Base-by-base conservation (phyloP, 2,888 invertebrate genomes). In the Synanthedon formicaeformis region DNA sequence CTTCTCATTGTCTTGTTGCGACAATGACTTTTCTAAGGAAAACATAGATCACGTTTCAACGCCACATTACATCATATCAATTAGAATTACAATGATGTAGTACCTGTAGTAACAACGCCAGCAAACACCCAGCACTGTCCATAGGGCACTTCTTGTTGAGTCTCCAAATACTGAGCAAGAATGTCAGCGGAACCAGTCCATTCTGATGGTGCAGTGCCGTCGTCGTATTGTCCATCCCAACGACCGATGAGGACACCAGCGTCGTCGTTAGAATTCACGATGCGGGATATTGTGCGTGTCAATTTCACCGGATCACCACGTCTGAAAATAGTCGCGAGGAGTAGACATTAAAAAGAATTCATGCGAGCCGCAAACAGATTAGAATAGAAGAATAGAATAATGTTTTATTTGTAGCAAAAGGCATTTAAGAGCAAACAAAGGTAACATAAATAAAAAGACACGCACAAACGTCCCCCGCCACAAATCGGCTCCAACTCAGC, bases 101-200 rank as follows among this genome's bases (percentile, higher is more conserved):
- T 72, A 94, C 94, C 88, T 59, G 95, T 92, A n/a, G 93, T 93
- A 1, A 92, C 91, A 12, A 95, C 91, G 0, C 94, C 95, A 40
- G 95, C 92, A 69, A 95, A 96, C 2, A 95, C 95, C 94, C 95
- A 96, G 73, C 96, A 96, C 69, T 96, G 96, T 3, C 95, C 96
- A 65, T 93, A 96, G 14, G 89, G 89, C 8, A 96, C 95, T 5
- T 92, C 89, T 49, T 88, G 78, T 57, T 89, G 88, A 0, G 87
- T 91, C 71, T 89, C 90, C 59, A 89, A 71, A 78, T 91, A 96
- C 70, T 94, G 84, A 53, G 92, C 90, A 52, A 96, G 77, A 65
- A 95, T 95, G 50, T 92, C 91, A 6, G 93, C 91, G 34, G 93
- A 93, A 51, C 94, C 94, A 1, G 93, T 92, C 95, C 96, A 96